Evolutionary conservation across 2,888 invertebrate genomes (phyloP), one percentile per base, ranked within the genome.

Genomic region (Latheticus oryzae): DNA sequence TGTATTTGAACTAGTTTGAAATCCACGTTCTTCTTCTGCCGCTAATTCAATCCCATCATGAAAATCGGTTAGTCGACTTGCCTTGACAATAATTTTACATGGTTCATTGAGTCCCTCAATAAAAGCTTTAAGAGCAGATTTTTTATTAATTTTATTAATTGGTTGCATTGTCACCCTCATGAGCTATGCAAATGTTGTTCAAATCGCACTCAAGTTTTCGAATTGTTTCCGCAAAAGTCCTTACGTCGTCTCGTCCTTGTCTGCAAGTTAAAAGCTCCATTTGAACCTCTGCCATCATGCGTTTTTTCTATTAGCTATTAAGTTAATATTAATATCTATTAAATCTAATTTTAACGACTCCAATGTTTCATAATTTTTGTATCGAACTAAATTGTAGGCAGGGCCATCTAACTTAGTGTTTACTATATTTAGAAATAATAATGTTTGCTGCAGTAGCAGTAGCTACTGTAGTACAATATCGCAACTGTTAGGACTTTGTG

Each of bases 11-110:
- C n/a, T n/a, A n/a, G n/a, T n/a, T n/a, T n/a, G n/a, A n/a, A n/a
- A n/a, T n/a, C n/a, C n/a, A 15, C 37, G 37, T 19, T 37, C 37
- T 37, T 37, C 37, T 15, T 37, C 17, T 9, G 17, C 37, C 19
- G 37, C 37, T 8, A n/a, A 12, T 19, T 37, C 12, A n/a, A 37
- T 16, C 16, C 16, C 37, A 13, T 37, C 37, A 13, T 13, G 11
- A 16, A 37, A 37, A 12, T 37, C 8, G 9, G 16, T 16, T 5
- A 13, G 19, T 13, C 16, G 13, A 37, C 12, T 7, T 9, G 37
- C 37, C 17, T 37, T 37, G 5, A 37, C 37, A 37, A 37, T 16
- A 12, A 37, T 19, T 37, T 13, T 37, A 16, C 13, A 9, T 2
- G 37, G 37, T 9, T 37, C 37, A 37, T 17, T 37, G 13, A 26